Evolutionary conservation across 2,113 vertebrate species (phyloP).

Genomic region (Podarcis muralis): DNA sequence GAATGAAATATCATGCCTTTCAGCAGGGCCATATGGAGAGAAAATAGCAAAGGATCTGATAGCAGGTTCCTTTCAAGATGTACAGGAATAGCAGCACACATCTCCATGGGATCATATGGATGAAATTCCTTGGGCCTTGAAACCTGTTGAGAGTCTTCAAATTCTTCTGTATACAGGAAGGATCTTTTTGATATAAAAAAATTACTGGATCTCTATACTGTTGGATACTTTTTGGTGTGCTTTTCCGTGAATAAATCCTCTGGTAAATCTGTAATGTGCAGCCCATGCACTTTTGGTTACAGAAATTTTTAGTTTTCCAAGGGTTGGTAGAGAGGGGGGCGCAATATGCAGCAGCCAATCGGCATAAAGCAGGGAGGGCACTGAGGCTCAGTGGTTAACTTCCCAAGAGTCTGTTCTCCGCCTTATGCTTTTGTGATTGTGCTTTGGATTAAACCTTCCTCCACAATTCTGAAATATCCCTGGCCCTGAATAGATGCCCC

Average conservation of each 20-base stretch:
- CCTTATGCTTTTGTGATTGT: background rate
- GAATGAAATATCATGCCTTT: constrained; percentile 70
- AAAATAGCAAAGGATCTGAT: constrained; percentile 75
- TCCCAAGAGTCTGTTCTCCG: background rate
- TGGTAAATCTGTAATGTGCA: constrained; percentile 45
- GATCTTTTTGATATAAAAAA: constrained; percentile 37
- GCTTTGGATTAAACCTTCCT: background rate
- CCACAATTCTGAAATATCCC: background rate
- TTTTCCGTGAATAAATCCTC: constrained; percentile 17
- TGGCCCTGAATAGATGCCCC: background rate
- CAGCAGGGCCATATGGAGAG: constrained; percentile 58
- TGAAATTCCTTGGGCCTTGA: constrained; percentile 56
- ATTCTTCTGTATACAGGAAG: constrained; percentile 46
- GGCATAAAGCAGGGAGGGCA: background rate
- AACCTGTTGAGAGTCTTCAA: constrained; percentile 40
- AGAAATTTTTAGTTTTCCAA: background rate
- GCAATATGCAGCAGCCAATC: background rate
- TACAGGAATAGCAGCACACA: constrained; percentile 71
- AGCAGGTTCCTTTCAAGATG: constrained; percentile 72
- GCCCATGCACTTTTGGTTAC: constrained; percentile 53
- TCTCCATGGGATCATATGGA: constrained; percentile 60
- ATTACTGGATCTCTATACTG: constrained; percentile 42
- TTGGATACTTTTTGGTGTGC: background rate
- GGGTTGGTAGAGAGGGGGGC: background rate
- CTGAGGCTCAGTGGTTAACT: background rate